Percentiles rank a stretch among this genome's conserved stretches.
Evolutionary conservation across 2,888 invertebrate species (phyloP).

Genomic region (Zaprionus lineosus): DNA sequence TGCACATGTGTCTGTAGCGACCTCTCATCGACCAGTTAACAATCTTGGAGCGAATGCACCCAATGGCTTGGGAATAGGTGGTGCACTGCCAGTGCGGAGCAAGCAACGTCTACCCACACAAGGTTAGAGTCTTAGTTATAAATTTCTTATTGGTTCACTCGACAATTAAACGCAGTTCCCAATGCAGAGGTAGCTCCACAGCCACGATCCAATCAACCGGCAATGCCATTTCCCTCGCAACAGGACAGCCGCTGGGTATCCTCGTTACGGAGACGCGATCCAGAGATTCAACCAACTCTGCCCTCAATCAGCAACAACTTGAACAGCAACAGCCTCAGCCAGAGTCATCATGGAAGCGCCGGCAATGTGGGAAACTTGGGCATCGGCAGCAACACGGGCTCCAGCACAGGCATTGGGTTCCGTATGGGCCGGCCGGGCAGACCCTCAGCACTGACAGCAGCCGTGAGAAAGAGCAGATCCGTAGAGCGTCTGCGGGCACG

Average conservation of each 20-base stretch:
- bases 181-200: slow-evolving; percentile 83
- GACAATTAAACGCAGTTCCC: slow-evolving; percentile 66
- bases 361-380: no score
- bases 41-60: slow-evolving; percentile 65
- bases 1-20: slow-evolving; percentile 6
- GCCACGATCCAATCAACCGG: slow-evolving; percentile 75
- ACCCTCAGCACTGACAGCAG: slow-evolving; percentile 72
- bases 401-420: slow-evolving; percentile 49
- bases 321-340: slow-evolving; percentile 58
- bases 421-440: slow-evolving; percentile 74
- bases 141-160: slow-evolving; percentile 34
- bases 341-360: slow-evolving; percentile 81
- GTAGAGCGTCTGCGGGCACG: slow-evolving; percentile 82
- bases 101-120: slow-evolving; percentile 82
- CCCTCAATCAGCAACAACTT: slow-evolving; percentile 84
- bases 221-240: slow-evolving; percentile 75
- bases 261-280: slow-evolving; percentile 86
- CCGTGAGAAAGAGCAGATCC: slow-evolving; percentile 82
- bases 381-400: slow-evolving; percentile 75
- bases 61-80: slow-evolving; percentile 63
- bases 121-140: slow-evolving; percentile 68
- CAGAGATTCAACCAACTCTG: slow-evolving; percentile 86
- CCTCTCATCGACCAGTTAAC: slow-evolving; percentile 58
- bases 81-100: slow-evolving; percentile 62
- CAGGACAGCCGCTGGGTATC: slow-evolving; percentile 87